A percentile compares a stretch with the other conserved stretches of the same genome.
phyloP scores from a whole-genome alignment of 2,888 invertebrate genomes.

The Cosmorhoe ocellata region DNA sequence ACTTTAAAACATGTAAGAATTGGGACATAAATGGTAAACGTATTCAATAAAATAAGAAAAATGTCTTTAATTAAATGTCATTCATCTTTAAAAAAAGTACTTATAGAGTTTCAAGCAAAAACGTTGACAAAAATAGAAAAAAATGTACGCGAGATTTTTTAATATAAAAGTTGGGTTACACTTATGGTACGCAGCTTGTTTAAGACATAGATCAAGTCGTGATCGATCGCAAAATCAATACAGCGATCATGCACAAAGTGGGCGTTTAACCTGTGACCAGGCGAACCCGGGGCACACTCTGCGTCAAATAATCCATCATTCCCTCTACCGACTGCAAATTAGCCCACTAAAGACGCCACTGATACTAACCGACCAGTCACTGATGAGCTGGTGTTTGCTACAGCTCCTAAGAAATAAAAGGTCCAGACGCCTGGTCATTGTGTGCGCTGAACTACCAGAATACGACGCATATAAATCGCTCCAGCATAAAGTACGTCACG shows the following conservation, averaged over 20 bases:
- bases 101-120: too few species aligned
- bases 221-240: constrained; percentile 77
- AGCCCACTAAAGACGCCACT: constrained; percentile 67
- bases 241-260: constrained; percentile 76
- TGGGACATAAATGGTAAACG: constrained; percentile 40
- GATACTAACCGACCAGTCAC: constrained; percentile 46
- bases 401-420: constrained; percentile 4
- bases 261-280: constrained; percentile 76
- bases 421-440: constrained; percentile 32
- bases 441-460: constrained; percentile 49
- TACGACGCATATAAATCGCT: constrained; percentile 72
- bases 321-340: constrained; percentile 68
- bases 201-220: constrained; percentile 48
- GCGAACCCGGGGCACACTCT: constrained; percentile 60
- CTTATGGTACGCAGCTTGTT: not conserved
- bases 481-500: constrained; percentile 58
- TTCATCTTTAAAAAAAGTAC: too few species aligned
- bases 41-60: constrained; percentile 43
- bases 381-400: constrained; percentile 27
- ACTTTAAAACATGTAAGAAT: constrained; percentile 47
- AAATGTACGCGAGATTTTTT: too few species aligned
- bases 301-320: constrained; percentile 74
- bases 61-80: too few species aligned
- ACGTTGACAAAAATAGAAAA: too few species aligned
- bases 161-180: too few species aligned